These are phyloP conservation scores for Agrypnus murinus DNA, from an alignment of 2,888 invertebrate genomes.

Conservation along the genomic window DNA sequence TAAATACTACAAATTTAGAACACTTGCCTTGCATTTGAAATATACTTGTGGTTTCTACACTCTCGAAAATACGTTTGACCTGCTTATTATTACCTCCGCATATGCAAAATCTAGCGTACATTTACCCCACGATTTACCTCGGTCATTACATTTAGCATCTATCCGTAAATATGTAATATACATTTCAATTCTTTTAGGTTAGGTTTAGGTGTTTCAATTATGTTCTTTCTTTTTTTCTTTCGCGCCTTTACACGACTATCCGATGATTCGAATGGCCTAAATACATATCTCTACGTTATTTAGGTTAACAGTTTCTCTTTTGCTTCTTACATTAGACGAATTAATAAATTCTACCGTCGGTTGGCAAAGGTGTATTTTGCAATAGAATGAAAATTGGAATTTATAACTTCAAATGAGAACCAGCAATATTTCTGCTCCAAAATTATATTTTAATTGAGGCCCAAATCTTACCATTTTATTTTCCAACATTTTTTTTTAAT, in stretches of 20 bases:
- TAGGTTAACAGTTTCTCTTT: constrained; percentile 28
- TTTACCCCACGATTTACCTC: constrained; percentile 41
- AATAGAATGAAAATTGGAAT: too few species aligned
- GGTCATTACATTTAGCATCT: constrained; percentile 23
- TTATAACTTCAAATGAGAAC: too few species aligned
- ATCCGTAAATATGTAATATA: not conserved
- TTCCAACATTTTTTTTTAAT: too few species aligned
- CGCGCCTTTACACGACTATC: not conserved
- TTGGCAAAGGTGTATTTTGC: too few species aligned
- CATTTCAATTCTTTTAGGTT: not conserved
- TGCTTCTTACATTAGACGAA: not conserved
- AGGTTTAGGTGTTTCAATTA: too few species aligned
- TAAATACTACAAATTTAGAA: constrained; percentile 67
- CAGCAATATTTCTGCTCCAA: too few species aligned
- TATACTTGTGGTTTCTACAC: constrained; percentile 57
- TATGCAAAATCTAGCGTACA: constrained; percentile 42
- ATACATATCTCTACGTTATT: constrained; percentile 27
- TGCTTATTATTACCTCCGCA: constrained; percentile 34
- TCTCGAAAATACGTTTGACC: constrained; percentile 42
- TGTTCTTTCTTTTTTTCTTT: not conserved
- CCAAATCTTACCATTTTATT: too few species aligned
- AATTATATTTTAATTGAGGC: too few species aligned
- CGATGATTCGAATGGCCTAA: constrained; percentile 30
- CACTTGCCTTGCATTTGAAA: constrained; percentile 63
- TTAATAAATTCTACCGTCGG: not conserved